A percentile compares a stretch with the other conserved stretches of the same genome.
These are phyloP conservation scores for Odontophorus gujanensis DNA, from an alignment of 2,113 vertebrate genomes.

Conservation along the genomic window DNA sequence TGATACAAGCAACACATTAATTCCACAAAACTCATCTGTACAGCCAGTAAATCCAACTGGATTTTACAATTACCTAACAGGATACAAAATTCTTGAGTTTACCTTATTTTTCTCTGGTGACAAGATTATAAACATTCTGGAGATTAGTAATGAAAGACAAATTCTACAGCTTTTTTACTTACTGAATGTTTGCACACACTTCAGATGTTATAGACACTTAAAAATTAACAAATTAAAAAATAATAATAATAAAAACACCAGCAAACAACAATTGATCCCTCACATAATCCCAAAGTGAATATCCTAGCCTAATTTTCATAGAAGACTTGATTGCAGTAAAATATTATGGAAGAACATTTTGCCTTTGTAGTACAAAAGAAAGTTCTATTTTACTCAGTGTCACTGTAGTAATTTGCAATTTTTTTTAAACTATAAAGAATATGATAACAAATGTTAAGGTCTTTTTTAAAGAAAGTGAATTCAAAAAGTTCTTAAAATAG, in stretches of 20 bases:
- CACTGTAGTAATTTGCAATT: not conserved
- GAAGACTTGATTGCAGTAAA: not conserved
- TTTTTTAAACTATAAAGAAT: not conserved
- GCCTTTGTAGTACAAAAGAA: not conserved
- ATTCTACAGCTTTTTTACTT: not conserved
- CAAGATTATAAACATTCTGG: constrained; percentile 31
- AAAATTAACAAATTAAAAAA: not conserved
- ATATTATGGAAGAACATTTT: not conserved
- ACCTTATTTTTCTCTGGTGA: not conserved
- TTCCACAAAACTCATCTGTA: constrained; percentile 21
- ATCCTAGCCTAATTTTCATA: not conserved
- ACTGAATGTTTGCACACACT: not conserved
- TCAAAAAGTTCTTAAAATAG: not conserved
- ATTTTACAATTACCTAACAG: not conserved
- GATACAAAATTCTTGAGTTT: not conserved
- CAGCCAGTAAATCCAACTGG: constrained; percentile 6
- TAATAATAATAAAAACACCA: not conserved
- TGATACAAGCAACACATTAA: not conserved
- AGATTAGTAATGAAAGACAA: not conserved
- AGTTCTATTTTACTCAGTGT: not conserved
- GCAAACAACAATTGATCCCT: not conserved
- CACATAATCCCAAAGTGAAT: not conserved
- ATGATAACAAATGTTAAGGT: not conserved
- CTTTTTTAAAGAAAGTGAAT: not conserved
- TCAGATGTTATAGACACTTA: not conserved